A percentile compares a stretch with the other conserved stretches of the same genome.
phyloP scores from a whole-genome alignment of 1,140 invertebrate genomes.

The Zaprionus gabonicus region DNA sequence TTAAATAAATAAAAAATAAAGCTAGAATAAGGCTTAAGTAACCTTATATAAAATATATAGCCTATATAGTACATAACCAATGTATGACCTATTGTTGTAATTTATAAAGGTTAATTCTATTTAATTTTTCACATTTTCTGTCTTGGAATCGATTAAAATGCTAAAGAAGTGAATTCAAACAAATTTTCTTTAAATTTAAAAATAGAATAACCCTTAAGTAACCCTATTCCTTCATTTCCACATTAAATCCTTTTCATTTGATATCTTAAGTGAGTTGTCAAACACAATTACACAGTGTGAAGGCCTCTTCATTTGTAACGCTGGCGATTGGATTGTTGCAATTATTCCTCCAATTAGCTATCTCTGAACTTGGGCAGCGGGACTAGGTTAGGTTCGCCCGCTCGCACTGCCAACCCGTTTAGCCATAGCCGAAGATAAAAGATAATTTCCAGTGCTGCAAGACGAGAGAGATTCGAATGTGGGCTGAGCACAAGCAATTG shows the following conservation, averaged over 20 bases:
- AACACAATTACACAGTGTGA: background rate
- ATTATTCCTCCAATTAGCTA: background rate
- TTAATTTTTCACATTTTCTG: no score
- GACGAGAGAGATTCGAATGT: slow-evolving; percentile 6
- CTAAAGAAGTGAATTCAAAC: no score
- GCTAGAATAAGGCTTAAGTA: no score
- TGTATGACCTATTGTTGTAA: no score
- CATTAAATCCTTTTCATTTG: background rate
- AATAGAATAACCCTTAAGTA: no score
- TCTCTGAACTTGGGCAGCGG: background rate
- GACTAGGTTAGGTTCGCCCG: no score
- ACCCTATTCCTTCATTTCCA: background rate
- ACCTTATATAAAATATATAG: no score
- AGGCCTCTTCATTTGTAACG: background rate
- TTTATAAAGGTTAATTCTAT: no score
- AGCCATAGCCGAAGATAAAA: background rate
- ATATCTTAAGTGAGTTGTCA: background rate
- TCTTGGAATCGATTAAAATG: no score
- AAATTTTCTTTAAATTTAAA: no score
- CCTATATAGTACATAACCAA: no score
- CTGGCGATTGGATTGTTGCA: background rate
- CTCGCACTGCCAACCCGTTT: background rate
- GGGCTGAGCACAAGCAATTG: slow-evolving; percentile 33
- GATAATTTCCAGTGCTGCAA: slow-evolving; percentile 7
- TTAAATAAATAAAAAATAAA: no score